A percentile compares a stretch with the other conserved stretches of the same genome.
Conservation (phyloP, 1,140 invertebrate species). For the Idris sp. region DNA sequence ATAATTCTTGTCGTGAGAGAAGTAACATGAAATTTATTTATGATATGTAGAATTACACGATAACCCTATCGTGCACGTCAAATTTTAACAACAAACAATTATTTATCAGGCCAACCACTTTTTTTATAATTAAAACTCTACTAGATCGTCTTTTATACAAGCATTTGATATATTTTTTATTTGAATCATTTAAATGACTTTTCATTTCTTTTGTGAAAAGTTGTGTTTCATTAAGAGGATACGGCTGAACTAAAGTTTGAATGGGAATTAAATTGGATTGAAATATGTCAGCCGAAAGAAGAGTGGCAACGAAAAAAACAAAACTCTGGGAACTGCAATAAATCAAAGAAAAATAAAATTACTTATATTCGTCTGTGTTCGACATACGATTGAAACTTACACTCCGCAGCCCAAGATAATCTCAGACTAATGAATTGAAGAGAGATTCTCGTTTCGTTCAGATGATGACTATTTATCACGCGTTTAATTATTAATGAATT, state of each 20-base stretch:
- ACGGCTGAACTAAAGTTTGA: background rate
- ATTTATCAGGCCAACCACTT: background rate
- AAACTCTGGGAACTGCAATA: no score
- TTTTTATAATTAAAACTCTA: no score
- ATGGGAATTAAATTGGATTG: slow-evolving; percentile 11
- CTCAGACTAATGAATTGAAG: slow-evolving; percentile 35
- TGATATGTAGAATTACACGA: slow-evolving; percentile 3
- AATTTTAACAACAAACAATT: background rate
- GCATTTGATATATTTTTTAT: no score
- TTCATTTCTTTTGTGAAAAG: no score
- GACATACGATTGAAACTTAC: no score
- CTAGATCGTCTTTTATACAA: no score
- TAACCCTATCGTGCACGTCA: background rate
- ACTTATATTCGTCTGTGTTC: no score
- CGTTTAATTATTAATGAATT: slow-evolving; percentile 45
- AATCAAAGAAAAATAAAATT: no score
- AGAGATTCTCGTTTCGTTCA: slow-evolving; percentile 21
- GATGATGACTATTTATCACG: slow-evolving; percentile 32
- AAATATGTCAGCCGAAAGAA: background rate
- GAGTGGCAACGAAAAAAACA: slow-evolving; percentile 6
- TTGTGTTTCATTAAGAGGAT: background rate
- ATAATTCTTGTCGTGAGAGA: slow-evolving; percentile 8
- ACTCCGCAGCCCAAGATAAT: slow-evolving; percentile 30
- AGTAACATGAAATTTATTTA: slow-evolving; percentile 8
- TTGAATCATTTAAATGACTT: no score